A percentile compares a stretch with the other conserved stretches of the same genome.
Conservation (phyloP, 2,113 vertebrate genomes). For the Sialia sialis region DNA sequence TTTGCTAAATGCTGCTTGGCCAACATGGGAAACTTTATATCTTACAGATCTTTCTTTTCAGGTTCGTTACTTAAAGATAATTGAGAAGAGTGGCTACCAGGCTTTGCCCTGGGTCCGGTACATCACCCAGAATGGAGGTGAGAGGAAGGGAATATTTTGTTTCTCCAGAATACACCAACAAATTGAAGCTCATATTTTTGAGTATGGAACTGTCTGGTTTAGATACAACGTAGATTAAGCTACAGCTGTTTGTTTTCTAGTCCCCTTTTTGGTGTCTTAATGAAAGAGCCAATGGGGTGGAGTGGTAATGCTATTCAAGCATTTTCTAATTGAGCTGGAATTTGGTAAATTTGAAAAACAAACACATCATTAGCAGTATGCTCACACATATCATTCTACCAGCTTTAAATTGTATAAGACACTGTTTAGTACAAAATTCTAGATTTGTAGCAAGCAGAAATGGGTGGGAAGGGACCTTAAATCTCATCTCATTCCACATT, state of each 20-base stretch:
- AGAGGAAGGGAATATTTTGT: accelerated
- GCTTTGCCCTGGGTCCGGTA: slow-evolving; percentile 91
- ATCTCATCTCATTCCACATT: neutral
- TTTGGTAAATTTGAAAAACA: neutral
- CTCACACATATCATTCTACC: neutral
- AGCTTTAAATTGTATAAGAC: neutral
- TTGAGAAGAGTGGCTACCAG: slow-evolving; percentile 95
- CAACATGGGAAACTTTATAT: neutral
- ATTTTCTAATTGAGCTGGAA: neutral
- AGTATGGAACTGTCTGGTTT: accelerated
- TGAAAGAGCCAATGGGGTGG: accelerated
- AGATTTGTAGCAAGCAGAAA: neutral
- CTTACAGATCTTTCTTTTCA: neutral
- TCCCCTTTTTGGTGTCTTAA: neutral
- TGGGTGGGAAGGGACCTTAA: neutral
- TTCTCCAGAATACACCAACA: neutral
- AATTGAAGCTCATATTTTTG: accelerated
- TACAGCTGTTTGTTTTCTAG: neutral
- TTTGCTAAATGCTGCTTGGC: neutral
- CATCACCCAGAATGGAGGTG: slow-evolving; percentile 97
- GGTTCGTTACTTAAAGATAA: slow-evolving; percentile 98
- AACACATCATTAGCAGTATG: neutral
- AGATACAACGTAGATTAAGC: neutral
- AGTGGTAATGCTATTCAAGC: neutral
- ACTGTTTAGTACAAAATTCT: neutral